Base-by-base conservation (phyloP, 2,888 invertebrate genomes). In the Cheilosia vulpina region DNA sequence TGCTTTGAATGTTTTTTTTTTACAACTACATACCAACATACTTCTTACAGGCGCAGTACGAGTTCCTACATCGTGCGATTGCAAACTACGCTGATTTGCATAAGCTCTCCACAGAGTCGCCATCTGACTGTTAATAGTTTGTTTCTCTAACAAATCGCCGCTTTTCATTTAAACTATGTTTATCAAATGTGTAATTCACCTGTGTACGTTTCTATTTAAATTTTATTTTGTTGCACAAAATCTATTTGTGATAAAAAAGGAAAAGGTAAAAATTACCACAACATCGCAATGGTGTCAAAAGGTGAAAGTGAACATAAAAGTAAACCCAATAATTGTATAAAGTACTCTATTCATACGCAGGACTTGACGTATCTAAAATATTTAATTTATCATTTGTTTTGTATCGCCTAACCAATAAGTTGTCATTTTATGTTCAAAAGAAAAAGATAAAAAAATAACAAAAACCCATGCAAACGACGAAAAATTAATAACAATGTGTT, bases 41-140 rank as follows among this genome's bases (percentile, higher is more conserved):
- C 31, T 87, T 60, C 21, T 88, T 89, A 9, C 66, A 97, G 97
- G 95, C 96, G 92, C 97, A 97, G 93, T 98, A 97, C 93, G 97
- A 97, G 94, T 97, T 97, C 93, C 94, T 98, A 89, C 96, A 98
- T 93, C 96, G 97, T 93, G 97, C 97, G 92, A 96, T 97, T 92
- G 94, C 97, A 88, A 97, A 97, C 93, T 97, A 97, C 91, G 96
- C 96, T 87, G 97, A 97, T 92, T 94, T 97, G 88, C 97, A 97
- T 93, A 96, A 96, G 92, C 93, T 97, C 87, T 91, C 92, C 76
- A 87, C 90, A 58, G 91, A 91, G 78, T 89, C 89, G 57, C 88
- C 89, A 83, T 87, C 88, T 82, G 89, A 89, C 58, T 88, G 89
- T 87, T 88, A 87, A 88, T 87, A 87, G 34, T 55, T 52, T 77